Evolutionary conservation across 2,113 vertebrate species (phyloP).

Genomic region (Antidorcas marsupialis): DNA sequence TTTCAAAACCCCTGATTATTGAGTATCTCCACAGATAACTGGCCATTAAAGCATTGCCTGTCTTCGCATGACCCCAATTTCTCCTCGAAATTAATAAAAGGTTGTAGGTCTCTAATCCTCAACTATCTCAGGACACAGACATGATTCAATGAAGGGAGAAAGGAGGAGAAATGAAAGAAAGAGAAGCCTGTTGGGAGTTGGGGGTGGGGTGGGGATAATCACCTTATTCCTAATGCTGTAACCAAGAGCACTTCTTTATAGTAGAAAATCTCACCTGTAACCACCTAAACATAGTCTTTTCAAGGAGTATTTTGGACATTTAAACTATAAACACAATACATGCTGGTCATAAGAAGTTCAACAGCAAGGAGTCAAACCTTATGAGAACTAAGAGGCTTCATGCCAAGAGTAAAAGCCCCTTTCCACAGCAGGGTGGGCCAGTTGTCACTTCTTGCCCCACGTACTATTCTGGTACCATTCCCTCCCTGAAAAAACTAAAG

Average conservation of each 20-base stretch:
- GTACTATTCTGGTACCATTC: neutral
- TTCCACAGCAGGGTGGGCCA: neutral
- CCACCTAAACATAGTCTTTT: neutral
- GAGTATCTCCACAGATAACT: neutral
- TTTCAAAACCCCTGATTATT: neutral
- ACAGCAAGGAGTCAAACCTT: neutral
- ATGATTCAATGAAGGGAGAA: neutral
- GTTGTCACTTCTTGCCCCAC: neutral
- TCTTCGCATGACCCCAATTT: neutral
- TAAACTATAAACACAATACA: neutral
- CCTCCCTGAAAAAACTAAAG: neutral
- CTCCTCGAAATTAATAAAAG: neutral
- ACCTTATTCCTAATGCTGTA: neutral
- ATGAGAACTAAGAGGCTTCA: neutral
- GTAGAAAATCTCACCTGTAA: neutral
- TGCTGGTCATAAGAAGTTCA: neutral
- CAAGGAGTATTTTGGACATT: neutral
- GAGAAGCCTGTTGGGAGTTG: neutral
- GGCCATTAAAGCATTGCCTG: too few relatives aligned
- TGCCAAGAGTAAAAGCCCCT: neutral
- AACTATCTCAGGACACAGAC: neutral
- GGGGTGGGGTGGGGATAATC: neutral
- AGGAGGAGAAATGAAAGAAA: neutral
- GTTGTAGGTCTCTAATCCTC: neutral
- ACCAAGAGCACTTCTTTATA: neutral